Percentiles rank a stretch among this genome's conserved stretches.
These are phyloP conservation scores for Lumbricus terrestris DNA, from an alignment of 2,888 invertebrate genomes.

Conservation along the genomic window DNA sequence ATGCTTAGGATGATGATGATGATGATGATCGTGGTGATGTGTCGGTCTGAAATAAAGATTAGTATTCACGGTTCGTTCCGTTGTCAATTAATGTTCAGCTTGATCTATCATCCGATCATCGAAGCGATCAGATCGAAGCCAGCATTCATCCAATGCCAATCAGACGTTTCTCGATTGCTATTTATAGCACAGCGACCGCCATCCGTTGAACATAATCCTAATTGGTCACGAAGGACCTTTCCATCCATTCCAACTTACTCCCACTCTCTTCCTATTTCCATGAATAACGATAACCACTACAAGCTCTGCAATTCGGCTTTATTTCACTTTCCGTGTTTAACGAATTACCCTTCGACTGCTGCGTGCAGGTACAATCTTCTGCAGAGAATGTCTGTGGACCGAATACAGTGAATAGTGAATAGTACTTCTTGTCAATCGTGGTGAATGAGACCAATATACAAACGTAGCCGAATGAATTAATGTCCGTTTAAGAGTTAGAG, in stretches of 20 bases:
- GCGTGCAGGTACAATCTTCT: no score
- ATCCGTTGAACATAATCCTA: neutral
- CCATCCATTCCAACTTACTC: neutral
- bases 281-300: neutral
- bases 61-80: neutral
- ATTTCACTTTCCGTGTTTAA: no score
- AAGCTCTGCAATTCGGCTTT: neutral
- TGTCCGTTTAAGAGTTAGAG: neutral
- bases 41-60: neutral
- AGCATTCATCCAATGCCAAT: neutral
- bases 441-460: no score
- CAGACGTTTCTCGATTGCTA: neutral
- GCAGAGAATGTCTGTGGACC: no score
- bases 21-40: neutral
- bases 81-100: neutral
- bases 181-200: neutral
- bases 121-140: neutral
- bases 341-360: neutral
- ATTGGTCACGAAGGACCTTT: neutral
- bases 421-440: neutral
- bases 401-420: no score
- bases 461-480: neutral
- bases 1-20: neutral
- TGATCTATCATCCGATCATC: neutral
- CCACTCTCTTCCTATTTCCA: neutral